Percentiles rank a stretch among this genome's conserved stretches.
Conservation (phyloP, 1,140 invertebrate species). For the Aphis craccivora region DNA sequence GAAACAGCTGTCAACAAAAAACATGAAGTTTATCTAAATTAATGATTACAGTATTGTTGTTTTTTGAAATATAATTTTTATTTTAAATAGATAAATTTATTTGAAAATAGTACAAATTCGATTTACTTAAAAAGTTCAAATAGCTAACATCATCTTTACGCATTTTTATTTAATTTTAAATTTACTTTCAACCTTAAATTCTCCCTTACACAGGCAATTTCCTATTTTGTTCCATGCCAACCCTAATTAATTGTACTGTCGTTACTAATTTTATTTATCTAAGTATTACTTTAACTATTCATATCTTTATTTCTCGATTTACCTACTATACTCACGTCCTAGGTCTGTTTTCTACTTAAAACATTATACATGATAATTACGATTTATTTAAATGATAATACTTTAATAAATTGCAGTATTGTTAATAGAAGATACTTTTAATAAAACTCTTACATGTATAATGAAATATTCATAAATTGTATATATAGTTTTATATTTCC, state of each 20-base stretch:
- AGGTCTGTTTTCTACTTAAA: too few relatives aligned
- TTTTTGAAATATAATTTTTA: not conserved
- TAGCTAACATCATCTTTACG: not conserved
- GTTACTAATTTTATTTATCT: not conserved
- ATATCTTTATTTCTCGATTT: too few relatives aligned
- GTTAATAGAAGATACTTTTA: not conserved
- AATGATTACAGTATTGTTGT: not conserved
- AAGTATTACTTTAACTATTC: not conserved
- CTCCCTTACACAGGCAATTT: not conserved
- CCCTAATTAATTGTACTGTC: too few relatives aligned
- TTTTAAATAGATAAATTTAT: not conserved
- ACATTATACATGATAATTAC: not conserved
- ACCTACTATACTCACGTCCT: too few relatives aligned
- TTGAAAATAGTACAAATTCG: not conserved
- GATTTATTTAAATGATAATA: too few relatives aligned
- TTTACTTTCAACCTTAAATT: not conserved
- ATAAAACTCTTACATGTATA: not conserved
- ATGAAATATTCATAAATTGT: not conserved
- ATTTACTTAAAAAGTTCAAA: not conserved
- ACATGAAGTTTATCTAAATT: not conserved
- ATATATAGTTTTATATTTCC: not conserved
- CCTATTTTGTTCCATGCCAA: not conserved
- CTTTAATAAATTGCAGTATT: too few relatives aligned
- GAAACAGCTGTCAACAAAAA: too few relatives aligned
- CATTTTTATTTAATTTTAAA: not conserved